These are phyloP conservation scores for Rhegmatorhina hoffmannsi DNA, from an alignment of 2,113 vertebrate genomes.

Conservation along the genomic window DNA sequence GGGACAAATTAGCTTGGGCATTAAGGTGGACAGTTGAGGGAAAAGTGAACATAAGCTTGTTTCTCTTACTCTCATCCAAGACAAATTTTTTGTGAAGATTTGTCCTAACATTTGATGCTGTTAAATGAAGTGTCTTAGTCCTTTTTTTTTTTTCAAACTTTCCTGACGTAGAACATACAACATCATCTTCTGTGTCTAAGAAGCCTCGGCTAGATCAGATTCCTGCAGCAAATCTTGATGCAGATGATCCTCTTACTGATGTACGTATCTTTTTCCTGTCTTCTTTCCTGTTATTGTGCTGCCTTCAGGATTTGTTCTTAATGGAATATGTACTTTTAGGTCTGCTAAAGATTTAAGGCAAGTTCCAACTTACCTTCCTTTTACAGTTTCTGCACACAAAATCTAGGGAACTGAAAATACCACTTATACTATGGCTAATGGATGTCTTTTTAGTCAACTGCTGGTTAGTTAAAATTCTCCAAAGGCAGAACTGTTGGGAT, in stretches of 20 bases:
- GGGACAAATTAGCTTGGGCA: not conserved
- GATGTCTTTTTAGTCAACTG: not conserved
- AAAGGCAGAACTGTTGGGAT: not conserved
- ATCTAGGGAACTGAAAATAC: not conserved
- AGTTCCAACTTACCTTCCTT: fast-evolving
- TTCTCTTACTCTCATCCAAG: not conserved
- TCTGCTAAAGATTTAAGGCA: not conserved
- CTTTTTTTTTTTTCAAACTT: not conserved
- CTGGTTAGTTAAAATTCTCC: not conserved
- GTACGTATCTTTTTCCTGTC: slow-evolving; percentile 72
- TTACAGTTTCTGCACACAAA: not conserved
- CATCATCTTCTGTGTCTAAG: slow-evolving; percentile 94
- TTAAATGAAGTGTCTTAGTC: not conserved
- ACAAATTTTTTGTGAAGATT: not conserved
- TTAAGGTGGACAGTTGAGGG: not conserved
- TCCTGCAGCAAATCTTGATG: slow-evolving; percentile 96
- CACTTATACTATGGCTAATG: not conserved
- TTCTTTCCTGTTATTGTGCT: not conserved
- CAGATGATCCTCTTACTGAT: slow-evolving; percentile 95
- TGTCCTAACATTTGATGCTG: not conserved
- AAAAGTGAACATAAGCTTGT: not conserved
- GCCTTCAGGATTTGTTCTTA: not conserved
- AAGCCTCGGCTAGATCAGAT: slow-evolving; percentile 97
- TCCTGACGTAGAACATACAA: slow-evolving; percentile 86
- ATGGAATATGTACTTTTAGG: not conserved